Conservation (phyloP, 2,888 invertebrate species). For the Limnephilus rhombicus region DNA sequence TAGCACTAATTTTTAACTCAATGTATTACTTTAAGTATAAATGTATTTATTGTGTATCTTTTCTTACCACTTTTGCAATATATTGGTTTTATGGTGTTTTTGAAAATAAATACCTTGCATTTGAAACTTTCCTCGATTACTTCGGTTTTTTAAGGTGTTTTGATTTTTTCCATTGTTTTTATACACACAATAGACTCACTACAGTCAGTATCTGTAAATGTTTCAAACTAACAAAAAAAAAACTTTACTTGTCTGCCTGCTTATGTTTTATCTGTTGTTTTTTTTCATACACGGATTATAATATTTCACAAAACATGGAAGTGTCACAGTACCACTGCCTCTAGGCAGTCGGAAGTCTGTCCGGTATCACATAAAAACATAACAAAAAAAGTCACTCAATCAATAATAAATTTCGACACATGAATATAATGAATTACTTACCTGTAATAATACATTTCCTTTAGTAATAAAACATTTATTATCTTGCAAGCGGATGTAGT, state of each 20-base stretch:
- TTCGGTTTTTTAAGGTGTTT: neutral
- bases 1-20: too few species aligned
- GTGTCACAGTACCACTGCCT: neutral
- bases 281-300: too few species aligned
- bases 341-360: neutral
- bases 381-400: neutral
- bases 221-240: too few species aligned
- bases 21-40: too few species aligned
- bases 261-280: too few species aligned
- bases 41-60: too few species aligned
- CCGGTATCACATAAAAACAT: neutral
- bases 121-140: neutral
- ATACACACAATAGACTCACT: neutral
- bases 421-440: neutral
- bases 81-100: too few species aligned
- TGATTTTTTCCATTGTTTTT: neutral
- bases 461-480: neutral
- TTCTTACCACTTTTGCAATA: too few species aligned
- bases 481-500: neutral
- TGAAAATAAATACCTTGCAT: too few species aligned
- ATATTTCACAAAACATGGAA: neutral
- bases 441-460: neutral
- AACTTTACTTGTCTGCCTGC: too few species aligned
- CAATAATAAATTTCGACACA: neutral
- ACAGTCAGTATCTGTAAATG: too few species aligned